Evolutionary conservation across 2,888 invertebrate species (phyloP).

Genomic region (Drosophila tripunctata): DNA sequence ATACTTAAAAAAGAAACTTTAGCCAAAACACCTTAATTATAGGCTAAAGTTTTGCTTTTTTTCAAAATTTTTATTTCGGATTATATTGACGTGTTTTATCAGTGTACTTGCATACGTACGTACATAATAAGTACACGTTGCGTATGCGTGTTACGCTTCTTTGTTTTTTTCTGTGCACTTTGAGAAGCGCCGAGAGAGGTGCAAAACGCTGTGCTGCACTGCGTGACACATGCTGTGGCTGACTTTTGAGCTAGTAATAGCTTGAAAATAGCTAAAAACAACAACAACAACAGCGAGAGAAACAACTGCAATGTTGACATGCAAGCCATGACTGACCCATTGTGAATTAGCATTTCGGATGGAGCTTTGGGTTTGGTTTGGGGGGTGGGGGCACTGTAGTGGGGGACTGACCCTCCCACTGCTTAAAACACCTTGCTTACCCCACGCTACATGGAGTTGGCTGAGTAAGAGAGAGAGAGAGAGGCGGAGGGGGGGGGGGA

Average conservation of each 20-base stretch:
- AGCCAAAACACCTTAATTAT: too few species aligned
- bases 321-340: constrained; percentile 69
- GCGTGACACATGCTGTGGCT: constrained; percentile 73
- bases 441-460: neutral
- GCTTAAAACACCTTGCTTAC: too few species aligned
- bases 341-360: constrained; percentile 75
- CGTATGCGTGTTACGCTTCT: constrained; percentile 45
- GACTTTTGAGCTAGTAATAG: constrained; percentile 71
- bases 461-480: neutral
- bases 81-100: too few species aligned
- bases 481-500: neutral
- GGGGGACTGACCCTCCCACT: neutral
- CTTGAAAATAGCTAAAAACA: constrained; percentile 30
- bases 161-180: neutral
- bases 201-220: constrained; percentile 30
- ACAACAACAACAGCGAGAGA: constrained; percentile 19
- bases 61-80: too few species aligned
- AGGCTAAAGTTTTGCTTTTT: too few species aligned
- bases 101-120: too few species aligned
- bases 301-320: constrained; percentile 51
- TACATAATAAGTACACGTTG: constrained; percentile 46
- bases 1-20: too few species aligned
- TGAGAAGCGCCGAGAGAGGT: constrained; percentile 34
- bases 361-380: too few species aligned
- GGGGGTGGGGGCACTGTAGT: too few species aligned